Evolutionary conservation across 2,888 invertebrate species (phyloP).

Genomic region (Sipha maydis): DNA sequence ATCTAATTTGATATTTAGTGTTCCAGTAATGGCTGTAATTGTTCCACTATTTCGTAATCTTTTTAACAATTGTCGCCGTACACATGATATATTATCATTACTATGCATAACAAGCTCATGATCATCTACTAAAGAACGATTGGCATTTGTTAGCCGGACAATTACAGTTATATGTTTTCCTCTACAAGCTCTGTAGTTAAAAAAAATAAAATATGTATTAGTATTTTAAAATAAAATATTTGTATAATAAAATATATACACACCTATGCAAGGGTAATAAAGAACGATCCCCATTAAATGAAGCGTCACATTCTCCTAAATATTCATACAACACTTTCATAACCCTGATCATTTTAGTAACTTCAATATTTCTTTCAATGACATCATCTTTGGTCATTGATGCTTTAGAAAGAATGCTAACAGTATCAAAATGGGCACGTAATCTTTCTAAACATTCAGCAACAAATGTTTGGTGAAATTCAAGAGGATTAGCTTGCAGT

Average conservation of each 20-base stretch:
- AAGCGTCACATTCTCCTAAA: slow-evolving; percentile 92
- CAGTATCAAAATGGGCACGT: slow-evolving; percentile 83
- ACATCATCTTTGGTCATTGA: slow-evolving; percentile 56
- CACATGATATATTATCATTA: slow-evolving; percentile 90
- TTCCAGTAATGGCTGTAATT: slow-evolving; percentile 68
- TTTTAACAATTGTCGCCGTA: slow-evolving; percentile 81
- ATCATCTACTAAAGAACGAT: slow-evolving; percentile 85
- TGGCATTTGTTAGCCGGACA: slow-evolving; percentile 87
- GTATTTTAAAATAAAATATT: not conserved
- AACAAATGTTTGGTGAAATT: slow-evolving; percentile 92
- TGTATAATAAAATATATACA: slow-evolving; percentile 50
- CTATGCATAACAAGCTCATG: slow-evolving; percentile 92
- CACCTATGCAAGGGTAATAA: slow-evolving; percentile 85
- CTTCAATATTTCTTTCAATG: slow-evolving; percentile 58
- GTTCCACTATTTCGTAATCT: slow-evolving; percentile 66
- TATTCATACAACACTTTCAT: slow-evolving; percentile 95
- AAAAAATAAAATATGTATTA: not conserved
- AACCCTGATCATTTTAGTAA: slow-evolving; percentile 88
- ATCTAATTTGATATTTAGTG: slow-evolving; percentile 85
- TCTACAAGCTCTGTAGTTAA: slow-evolving; percentile 79
- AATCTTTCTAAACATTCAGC: slow-evolving; percentile 91
- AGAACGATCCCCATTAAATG: slow-evolving; percentile 86
- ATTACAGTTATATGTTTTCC: slow-evolving; percentile 89
- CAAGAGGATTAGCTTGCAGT: slow-evolving; percentile 79
- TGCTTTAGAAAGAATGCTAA: slow-evolving; percentile 71